Evolutionary conservation across 2,113 vertebrate genomes (phyloP), one percentile per base, ranked within the genome.

Genomic region (Paradoxurus hermaphroditus): DNA sequence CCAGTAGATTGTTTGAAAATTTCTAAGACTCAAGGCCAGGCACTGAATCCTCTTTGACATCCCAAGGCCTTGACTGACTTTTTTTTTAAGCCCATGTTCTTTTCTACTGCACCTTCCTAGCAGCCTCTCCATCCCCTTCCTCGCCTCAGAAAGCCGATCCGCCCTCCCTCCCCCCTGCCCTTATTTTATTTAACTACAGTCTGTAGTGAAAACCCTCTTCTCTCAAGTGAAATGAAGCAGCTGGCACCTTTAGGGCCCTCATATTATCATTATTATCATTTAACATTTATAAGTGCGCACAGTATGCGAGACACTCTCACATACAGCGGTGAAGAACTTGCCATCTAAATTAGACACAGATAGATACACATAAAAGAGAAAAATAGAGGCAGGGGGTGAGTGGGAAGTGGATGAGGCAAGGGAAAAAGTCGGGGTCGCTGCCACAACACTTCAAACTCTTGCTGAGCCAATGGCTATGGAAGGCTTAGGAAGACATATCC

Each of bases 341-440:
- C 96, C 53, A 62, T 97, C 95, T 94, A 95, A 95, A 97, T 94
- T 92, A 98, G 94, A 97, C 91, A 90, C 95, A 97, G 91, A 94
- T 72, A 96, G 91, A 96, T 89, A 95, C 86, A 84, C 73, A 97
- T 91, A 79, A 97, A 97, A 94, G 96, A 78, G 62, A 79, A 95
- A 89, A 97, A 51, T 41, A 65, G 88, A 96, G 67, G 97, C 82
- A 89, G 95, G 86, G 90, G 82, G 95, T 91, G 77, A 96, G 79
- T n/a, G 86, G 65, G 72, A 95, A 95, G 78, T 91, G 86, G 93
- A 70, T n/a, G 72, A 79, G 59, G 91, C 67, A 39, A 79, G 82
- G 86, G 67, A 75, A 94, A 90, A 85, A 84, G 93, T 89, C 53
- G 2, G 86, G 72, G 91, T 91, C 10, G 0, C 94, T 94, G 97